Evolutionary conservation across 2,888 invertebrate species (phyloP).

Genomic region (Pollenia angustigena): DNA sequence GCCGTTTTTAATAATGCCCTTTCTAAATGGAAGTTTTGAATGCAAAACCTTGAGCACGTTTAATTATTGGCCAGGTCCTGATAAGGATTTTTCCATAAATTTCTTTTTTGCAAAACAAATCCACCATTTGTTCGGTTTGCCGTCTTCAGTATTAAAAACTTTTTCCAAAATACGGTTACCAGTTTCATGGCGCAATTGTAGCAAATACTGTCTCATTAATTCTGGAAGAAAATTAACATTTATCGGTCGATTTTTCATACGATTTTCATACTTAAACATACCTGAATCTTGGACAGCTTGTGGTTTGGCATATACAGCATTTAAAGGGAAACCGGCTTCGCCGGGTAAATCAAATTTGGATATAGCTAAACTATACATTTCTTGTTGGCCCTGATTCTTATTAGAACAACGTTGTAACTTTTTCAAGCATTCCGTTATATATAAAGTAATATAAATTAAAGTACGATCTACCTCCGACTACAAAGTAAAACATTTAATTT

Average conservation of each 20-base stretch:
- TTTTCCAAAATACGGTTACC: constrained; percentile 95
- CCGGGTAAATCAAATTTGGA: constrained; percentile 98
- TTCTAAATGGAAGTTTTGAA: constrained; percentile 57
- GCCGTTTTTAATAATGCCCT: constrained; percentile 62
- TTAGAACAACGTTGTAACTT: constrained; percentile 95
- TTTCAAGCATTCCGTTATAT: constrained; percentile 98
- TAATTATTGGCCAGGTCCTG: constrained; percentile 83
- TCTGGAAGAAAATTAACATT: constrained; percentile 86
- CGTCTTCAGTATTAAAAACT: constrained; percentile 94
- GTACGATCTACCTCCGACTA: constrained; percentile 98
- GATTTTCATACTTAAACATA: constrained; percentile 80
- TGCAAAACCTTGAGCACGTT: neutral
- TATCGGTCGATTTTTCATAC: neutral
- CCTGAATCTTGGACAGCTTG: constrained; percentile 91
- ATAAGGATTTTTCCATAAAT: constrained; percentile 99
- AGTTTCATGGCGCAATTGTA: constrained; percentile 97
- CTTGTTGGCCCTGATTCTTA: constrained; percentile 95
- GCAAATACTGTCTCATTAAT: constrained; percentile 95
- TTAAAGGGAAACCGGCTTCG: constrained; percentile 96
- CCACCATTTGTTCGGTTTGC: constrained; percentile 99
- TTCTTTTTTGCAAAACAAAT: constrained; percentile 99
- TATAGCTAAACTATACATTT: constrained; percentile 98
- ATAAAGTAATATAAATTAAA: constrained; percentile 98
- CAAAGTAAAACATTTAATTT: constrained; percentile 83
- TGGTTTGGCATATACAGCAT: constrained; percentile 97